Evolutionary conservation across 2,113 vertebrate species (phyloP).

Genomic region (Albula goreensis): DNA sequence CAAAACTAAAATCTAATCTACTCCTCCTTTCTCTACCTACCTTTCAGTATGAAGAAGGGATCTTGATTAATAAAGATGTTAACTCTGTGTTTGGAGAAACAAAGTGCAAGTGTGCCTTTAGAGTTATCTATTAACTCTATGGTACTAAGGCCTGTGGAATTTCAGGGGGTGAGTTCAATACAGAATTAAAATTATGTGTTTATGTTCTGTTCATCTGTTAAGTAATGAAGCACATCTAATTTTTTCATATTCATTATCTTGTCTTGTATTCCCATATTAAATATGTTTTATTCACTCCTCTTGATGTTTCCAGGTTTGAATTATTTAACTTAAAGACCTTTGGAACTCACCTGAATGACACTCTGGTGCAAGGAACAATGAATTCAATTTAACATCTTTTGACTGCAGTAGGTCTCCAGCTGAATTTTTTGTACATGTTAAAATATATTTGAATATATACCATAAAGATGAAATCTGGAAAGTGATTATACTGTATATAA

Average conservation of each 20-base stretch:
- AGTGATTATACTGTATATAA: not conserved
- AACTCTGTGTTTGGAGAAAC: conserved; percentile 65
- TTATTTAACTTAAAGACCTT: not conserved
- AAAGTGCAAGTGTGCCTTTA: conserved; percentile 73
- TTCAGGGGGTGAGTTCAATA: not conserved
- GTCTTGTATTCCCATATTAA: not conserved
- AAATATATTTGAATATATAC: not conserved
- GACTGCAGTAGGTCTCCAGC: not conserved
- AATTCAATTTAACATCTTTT: not conserved
- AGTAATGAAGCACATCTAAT: not conserved
- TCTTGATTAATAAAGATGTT: conserved; percentile 37
- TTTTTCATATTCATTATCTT: not conserved
- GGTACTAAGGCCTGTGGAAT: not conserved
- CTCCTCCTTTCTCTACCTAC: conserved; percentile 45
- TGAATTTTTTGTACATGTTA: not conserved
- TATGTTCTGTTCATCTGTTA: not conserved
- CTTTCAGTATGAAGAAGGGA: conserved; percentile 39
- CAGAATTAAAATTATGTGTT: not conserved
- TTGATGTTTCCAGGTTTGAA: not conserved
- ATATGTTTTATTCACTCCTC: not conserved
- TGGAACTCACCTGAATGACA: not conserved
- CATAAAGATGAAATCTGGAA: not conserved
- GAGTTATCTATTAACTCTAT: conserved; percentile 70
- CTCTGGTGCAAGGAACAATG: not conserved
- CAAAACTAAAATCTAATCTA: not conserved